Percentiles rank a stretch among this genome's conserved stretches.
These are phyloP conservation scores for Stenichneumon culpator DNA, from an alignment of 2,888 invertebrate genomes.

Conservation along the genomic window DNA sequence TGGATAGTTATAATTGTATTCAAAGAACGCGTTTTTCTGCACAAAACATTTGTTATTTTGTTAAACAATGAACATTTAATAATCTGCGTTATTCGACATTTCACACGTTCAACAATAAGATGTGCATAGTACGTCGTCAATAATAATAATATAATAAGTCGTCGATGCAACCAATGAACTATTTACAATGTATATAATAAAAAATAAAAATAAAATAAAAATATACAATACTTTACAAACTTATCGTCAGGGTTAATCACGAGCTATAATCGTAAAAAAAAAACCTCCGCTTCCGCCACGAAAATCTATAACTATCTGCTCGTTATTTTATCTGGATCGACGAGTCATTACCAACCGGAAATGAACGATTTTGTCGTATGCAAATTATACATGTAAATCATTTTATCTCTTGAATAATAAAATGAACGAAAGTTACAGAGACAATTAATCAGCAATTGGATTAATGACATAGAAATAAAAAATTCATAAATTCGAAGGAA, in stretches of 20 bases:
- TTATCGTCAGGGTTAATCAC: neutral
- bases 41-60: constrained; percentile 27
- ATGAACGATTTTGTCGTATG: neutral
- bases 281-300: neutral
- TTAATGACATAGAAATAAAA: neutral
- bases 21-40: neutral
- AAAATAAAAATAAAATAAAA: constrained; percentile 3
- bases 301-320: neutral
- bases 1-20: neutral
- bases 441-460: neutral
- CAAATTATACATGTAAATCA: neutral
- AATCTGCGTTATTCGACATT: constrained; percentile 22
- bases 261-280: neutral
- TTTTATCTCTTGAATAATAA: neutral
- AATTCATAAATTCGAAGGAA: neutral
- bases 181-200: constrained; percentile 26
- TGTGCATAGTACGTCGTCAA: neutral
- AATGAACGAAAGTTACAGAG: neutral
- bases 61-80: constrained; percentile 31
- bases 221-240: constrained; percentile 42
- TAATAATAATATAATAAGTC: constrained; percentile 21
- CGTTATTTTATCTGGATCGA: neutral
- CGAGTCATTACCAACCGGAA: neutral
- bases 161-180: neutral
- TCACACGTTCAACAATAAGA: constrained; percentile 28